Base-by-base conservation (phyloP, 2,113 vertebrate species). In the Pica pica region DNA sequence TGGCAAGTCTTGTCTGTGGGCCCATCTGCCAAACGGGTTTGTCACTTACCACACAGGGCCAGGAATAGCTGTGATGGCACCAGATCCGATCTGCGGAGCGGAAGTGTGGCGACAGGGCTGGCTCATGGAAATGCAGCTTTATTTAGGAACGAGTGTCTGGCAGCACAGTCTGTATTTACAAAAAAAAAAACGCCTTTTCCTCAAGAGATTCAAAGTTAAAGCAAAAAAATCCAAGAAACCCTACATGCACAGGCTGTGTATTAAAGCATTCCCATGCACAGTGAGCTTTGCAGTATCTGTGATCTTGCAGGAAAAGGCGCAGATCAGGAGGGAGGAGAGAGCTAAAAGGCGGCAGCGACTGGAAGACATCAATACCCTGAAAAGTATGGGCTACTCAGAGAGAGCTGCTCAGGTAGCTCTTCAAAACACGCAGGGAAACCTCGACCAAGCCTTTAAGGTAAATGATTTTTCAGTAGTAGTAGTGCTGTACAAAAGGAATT, bases 401-500 rank as follows among this genome's bases (percentile, higher is more conserved):
- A 98, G 97, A 30, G 98, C 98, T 4, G 99, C 99, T 5, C 97
- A 97, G 50, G 73, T 98, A 50, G 99, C 99, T 4, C 98, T 99
- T 33, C 98, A 97, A 6, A 96, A 97, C 14, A 98, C 98, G 3
- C 41, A 95, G 0, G 99, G 99, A 89, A 96, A 99, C 82, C 85
- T 99, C 91, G 98, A 99, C 33, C 93, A 44, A 41, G 99, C 99
- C 10, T 98, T 98, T 49, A 95, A 91, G 74, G 99, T 99, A 64
- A 82, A 61, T 35, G 24, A n/a, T 33, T 85, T 85, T 74, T 83
- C 35, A 39, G 41, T 23, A 61, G 22, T 9, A 50, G 24, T 49
- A 31, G 12, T 55, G 44, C 4, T 13, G 9, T 39, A 67, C 24
- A 22, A 46, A 67, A 60, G 18, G 84, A 57, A 37, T 31, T 33